Percentiles rank a stretch among this genome's conserved stretches.
Evolutionary conservation across 2,797 vertebrate genomes (phyloP).

Genomic region (Smutsia gigantea): DNA sequence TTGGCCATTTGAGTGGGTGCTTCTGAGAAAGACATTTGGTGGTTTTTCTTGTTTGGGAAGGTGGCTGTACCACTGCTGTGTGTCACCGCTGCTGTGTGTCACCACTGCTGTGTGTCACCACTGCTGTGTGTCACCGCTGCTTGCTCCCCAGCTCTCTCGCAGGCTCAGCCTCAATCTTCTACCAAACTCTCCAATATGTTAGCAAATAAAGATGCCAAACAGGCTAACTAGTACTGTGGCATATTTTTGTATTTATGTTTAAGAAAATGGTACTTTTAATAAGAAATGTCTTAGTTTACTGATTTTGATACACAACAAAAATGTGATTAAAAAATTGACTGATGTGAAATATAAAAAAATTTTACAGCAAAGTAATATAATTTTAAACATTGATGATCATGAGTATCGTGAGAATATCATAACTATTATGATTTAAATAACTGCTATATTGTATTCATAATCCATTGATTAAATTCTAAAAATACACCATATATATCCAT

Average conservation of each 20-base stretch:
- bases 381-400: conserved; percentile 34
- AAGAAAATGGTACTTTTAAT: conserved; percentile 23
- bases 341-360: neutral
- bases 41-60: neutral
- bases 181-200: neutral
- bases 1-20: neutral
- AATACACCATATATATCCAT: neutral
- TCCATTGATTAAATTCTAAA: conserved; percentile 50
- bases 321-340: neutral
- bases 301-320: neutral
- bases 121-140: neutral
- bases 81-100: neutral
- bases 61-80: fast-evolving
- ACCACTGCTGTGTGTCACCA: too few relatives aligned
- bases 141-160: neutral
- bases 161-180: neutral
- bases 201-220: neutral
- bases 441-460: neutral
- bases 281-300: neutral
- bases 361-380: neutral
- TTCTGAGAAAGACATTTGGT: neutral
- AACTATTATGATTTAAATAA: conserved; percentile 13
- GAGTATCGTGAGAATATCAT: neutral
- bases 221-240: neutral
- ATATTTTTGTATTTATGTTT: neutral